Evolutionary conservation across 2,888 invertebrate genomes (phyloP).

Genomic region (Autographa gamma): DNA sequence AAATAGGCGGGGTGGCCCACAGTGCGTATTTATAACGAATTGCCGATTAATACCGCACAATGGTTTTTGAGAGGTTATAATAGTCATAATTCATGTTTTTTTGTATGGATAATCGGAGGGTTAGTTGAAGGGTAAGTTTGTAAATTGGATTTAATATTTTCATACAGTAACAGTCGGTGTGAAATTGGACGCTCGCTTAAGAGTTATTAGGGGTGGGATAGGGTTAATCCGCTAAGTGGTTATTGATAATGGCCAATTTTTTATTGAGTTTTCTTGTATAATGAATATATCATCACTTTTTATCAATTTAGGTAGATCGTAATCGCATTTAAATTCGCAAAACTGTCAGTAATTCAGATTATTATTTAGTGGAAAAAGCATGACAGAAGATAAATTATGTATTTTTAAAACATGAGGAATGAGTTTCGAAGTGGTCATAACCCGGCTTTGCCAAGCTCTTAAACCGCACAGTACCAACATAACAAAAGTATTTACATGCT

Average conservation of each 20-base stretch:
- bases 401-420: background rate
- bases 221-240: conserved; percentile 71
- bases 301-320: background rate
- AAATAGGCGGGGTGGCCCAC: conserved; percentile 81
- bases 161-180: conserved; percentile 85
- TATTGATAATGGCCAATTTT: conserved; percentile 64
- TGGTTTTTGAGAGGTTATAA: conserved; percentile 82
- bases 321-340: background rate
- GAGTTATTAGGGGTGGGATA: conserved; percentile 81
- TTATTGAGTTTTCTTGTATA: conserved; percentile 59
- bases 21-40: conserved; percentile 79
- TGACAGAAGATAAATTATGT: background rate
- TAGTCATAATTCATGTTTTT: conserved; percentile 85
- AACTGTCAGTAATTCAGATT: background rate
- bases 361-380: background rate
- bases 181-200: conserved; percentile 86
- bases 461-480: conserved; percentile 27
- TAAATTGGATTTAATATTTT: conserved; percentile 89
- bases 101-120: conserved; percentile 82
- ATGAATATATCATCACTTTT: conserved; percentile 16
- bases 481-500: conserved; percentile 41
- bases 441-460: conserved; percentile 6
- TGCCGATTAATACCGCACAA: conserved; percentile 83
- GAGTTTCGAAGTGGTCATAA: conserved; percentile 6
- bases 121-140: conserved; percentile 75